Evolutionary conservation across 2,888 invertebrate species (phyloP).

Genomic region (Sinodicranocentrus sp.): DNA sequence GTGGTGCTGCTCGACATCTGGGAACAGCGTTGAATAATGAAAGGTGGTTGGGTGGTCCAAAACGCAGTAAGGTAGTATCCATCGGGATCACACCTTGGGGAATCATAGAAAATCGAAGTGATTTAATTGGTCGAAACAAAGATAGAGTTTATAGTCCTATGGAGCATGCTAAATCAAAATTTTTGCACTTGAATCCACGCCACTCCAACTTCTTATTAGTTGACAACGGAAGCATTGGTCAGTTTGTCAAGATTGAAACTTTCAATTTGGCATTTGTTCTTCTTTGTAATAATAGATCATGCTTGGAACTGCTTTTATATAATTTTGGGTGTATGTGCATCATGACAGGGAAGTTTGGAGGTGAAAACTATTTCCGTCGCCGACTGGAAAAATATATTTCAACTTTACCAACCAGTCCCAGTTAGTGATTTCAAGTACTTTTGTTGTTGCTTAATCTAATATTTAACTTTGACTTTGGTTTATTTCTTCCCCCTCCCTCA

Average conservation of each 20-base stretch:
- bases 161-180: conserved; percentile 83
- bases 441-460: conserved; percentile 24
- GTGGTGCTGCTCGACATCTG: conserved; percentile 97
- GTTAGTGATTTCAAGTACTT: conserved; percentile 81
- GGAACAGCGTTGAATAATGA: conserved; percentile 95
- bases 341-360: conserved; percentile 84
- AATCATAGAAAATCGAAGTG: conserved; percentile 95
- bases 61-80: conserved; percentile 93
- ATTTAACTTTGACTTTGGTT: background rate
- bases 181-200: conserved; percentile 96
- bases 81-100: conserved; percentile 99
- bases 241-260: conserved; percentile 77
- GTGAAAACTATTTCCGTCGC: conserved; percentile 94
- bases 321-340: no score
- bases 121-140: conserved; percentile 91
- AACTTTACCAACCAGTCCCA: conserved; percentile 93
- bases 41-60: conserved; percentile 83
- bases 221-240: conserved; percentile 98
- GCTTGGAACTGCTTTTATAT: no score
- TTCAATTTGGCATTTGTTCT: no score
- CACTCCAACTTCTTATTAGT: conserved; percentile 98
- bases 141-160: conserved; percentile 95
- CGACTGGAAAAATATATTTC: conserved; percentile 98
- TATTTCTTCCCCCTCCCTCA: no score
- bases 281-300: no score